phyloP scores from a whole-genome alignment of 1,140 invertebrate species.

The Sycophaga agraensis region DNA sequence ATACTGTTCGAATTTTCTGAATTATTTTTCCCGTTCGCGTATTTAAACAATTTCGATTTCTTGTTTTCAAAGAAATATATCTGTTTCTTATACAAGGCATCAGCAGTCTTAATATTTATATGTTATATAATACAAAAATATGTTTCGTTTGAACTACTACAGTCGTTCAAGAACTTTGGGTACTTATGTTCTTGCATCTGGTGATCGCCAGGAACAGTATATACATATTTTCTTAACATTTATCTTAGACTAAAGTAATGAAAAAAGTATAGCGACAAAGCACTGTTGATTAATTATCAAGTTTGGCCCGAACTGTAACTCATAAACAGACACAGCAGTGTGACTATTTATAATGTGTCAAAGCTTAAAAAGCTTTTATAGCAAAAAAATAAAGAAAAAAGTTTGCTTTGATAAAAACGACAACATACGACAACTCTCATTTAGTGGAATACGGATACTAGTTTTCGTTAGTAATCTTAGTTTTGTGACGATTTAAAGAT shows the following conservation, averaged over 20 bases:
- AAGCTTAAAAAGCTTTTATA: neutral
- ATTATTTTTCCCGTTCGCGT: conserved; percentile 11
- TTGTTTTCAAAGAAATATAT: conserved; percentile 25
- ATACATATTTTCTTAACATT: conserved; percentile 11
- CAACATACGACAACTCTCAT: too few species aligned
- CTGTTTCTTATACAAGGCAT: conserved; percentile 33
- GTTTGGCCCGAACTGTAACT: conserved; percentile 2
- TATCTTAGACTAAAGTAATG: conserved; percentile 16
- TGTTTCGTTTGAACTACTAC: conserved; percentile 25
- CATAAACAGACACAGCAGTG: neutral
- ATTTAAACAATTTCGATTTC: conserved; percentile 4
- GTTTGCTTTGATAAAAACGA: neutral
- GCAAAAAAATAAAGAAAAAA: neutral
- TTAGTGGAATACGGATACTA: too few species aligned
- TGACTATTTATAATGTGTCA: neutral
- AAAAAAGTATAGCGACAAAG: conserved; percentile 1
- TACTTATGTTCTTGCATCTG: neutral
- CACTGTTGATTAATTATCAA: conserved; percentile 11
- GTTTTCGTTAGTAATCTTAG: too few species aligned
- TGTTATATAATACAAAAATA: conserved; percentile 38
- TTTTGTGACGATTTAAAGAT: neutral
- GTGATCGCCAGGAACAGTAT: conserved; percentile 11
- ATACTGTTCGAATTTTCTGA: conserved; percentile 30
- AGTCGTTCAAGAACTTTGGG: conserved; percentile 12
- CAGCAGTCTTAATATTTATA: conserved; percentile 37